These are phyloP conservation scores for Epinephelus coioides DNA, from an alignment of 2,797 vertebrate species.

Conservation along the genomic window DNA sequence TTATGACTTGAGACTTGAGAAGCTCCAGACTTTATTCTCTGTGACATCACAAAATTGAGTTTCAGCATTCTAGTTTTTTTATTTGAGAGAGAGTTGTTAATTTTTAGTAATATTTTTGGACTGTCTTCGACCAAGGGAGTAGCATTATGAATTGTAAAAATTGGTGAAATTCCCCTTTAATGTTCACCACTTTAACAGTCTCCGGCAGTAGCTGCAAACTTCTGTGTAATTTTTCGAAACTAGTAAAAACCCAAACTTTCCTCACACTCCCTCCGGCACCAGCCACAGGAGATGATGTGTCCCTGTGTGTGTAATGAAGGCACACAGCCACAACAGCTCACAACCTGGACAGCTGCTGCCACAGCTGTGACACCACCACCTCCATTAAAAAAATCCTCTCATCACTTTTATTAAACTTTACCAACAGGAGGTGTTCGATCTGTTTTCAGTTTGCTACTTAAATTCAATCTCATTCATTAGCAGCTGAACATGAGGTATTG, in stretches of 20 bases:
- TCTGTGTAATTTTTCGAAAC: background rate
- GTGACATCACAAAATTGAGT: too few species aligned
- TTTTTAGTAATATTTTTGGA: too few species aligned
- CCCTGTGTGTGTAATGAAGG: background rate
- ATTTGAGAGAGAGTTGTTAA: too few species aligned
- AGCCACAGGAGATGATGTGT: background rate
- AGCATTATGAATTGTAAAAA: too few species aligned
- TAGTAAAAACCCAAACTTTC: background rate
- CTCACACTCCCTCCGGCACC: background rate
- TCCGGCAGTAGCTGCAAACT: background rate
- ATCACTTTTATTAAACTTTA: background rate
- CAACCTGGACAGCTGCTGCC: conserved; percentile 19
- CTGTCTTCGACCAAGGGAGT: too few species aligned
- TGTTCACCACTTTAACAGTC: background rate
- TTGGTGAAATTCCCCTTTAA: too few species aligned
- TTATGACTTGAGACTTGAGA: too few species aligned
- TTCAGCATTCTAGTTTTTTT: too few species aligned
- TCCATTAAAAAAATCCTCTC: background rate
- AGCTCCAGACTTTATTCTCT: too few species aligned
- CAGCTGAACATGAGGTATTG: too few species aligned
- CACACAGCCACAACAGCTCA: too few species aligned
- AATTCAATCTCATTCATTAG: background rate
- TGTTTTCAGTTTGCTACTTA: background rate
- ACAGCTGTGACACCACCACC: conserved; percentile 1
- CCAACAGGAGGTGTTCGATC: background rate